phyloP scores from a whole-genome alignment of 2,888 invertebrate species.

The Apantesis nais region DNA sequence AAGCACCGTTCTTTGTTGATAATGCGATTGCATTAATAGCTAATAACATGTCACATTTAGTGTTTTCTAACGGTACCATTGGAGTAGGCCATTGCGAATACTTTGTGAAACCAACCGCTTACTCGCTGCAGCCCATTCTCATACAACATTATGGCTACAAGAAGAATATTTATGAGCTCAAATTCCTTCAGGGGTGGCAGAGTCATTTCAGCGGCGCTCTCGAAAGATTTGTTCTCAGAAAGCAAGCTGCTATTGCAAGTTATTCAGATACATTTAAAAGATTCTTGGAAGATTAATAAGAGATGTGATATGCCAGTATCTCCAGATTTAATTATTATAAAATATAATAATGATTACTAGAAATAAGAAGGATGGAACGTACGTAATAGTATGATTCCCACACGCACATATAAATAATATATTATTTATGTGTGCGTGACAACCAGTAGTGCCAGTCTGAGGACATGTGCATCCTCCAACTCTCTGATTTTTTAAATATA shows the following conservation, averaged over 20 bases:
- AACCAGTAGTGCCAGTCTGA: too few relatives aligned
- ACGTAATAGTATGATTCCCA: too few relatives aligned
- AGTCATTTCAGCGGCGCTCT: neutral
- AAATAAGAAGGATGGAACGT: too few relatives aligned
- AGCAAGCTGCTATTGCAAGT: neutral
- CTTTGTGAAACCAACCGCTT: neutral
- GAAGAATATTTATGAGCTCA: neutral
- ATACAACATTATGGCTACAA: neutral
- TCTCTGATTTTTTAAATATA: too few relatives aligned
- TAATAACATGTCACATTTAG: neutral
- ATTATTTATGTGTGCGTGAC: too few relatives aligned
- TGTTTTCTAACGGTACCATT: neutral
- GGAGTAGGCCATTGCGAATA: neutral
- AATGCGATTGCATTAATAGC: neutral
- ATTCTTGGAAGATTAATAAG: neutral
- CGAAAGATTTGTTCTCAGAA: neutral
- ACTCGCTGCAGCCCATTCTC: neutral
- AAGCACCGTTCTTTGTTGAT: neutral
- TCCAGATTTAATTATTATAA: neutral
- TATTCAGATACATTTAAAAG: neutral
- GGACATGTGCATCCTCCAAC: too few relatives aligned
- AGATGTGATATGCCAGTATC: neutral
- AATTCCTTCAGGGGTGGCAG: neutral
- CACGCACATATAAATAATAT: too few relatives aligned
- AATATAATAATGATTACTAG: neutral